Conservation (phyloP, 2,888 invertebrate species). For the Epirrhoe tristata region DNA sequence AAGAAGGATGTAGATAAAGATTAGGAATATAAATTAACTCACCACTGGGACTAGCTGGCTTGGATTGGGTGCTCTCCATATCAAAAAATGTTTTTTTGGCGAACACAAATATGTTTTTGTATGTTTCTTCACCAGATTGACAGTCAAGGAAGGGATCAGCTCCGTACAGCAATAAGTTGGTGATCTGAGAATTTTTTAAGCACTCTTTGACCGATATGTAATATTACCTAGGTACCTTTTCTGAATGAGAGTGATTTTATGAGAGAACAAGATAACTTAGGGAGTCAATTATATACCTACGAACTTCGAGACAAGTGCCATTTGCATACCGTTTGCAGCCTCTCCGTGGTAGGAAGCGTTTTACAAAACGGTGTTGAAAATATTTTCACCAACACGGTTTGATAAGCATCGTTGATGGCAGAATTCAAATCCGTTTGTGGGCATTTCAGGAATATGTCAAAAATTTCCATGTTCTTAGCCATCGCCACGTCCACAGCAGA, state of each 20-base stretch:
- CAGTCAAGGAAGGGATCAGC: conserved; percentile 71
- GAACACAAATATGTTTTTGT: conserved; percentile 66
- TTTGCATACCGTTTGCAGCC: conserved; percentile 60
- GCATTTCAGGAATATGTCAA: conserved; percentile 65
- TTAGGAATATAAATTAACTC: not conserved
- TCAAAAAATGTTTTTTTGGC: conserved; percentile 49
- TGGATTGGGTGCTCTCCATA: conserved; percentile 34
- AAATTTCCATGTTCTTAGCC: conserved; percentile 53
- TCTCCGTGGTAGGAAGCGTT: conserved; percentile 50
- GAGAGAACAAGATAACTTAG: too few species aligned
- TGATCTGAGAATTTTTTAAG: conserved; percentile 57
- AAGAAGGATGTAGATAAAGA: not conserved
- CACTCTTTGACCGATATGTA: not conserved
- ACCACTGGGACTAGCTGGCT: conserved; percentile 16
- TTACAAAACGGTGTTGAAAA: conserved; percentile 63
- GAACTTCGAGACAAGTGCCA: too few species aligned
- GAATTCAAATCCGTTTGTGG: conserved; percentile 64
- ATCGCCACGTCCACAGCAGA: conserved; percentile 67
- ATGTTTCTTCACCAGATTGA: conserved; percentile 55
- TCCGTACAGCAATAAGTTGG: conserved; percentile 68
- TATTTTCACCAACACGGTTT: conserved; percentile 69
- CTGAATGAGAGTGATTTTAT: too few species aligned
- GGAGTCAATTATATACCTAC: too few species aligned
- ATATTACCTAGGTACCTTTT: too few species aligned
- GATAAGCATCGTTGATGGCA: conserved; percentile 64